Evolutionary conservation across 1,140 invertebrate species (phyloP), one percentile per base, ranked within the genome.

Genomic region (Halyomorpha halys): DNA sequence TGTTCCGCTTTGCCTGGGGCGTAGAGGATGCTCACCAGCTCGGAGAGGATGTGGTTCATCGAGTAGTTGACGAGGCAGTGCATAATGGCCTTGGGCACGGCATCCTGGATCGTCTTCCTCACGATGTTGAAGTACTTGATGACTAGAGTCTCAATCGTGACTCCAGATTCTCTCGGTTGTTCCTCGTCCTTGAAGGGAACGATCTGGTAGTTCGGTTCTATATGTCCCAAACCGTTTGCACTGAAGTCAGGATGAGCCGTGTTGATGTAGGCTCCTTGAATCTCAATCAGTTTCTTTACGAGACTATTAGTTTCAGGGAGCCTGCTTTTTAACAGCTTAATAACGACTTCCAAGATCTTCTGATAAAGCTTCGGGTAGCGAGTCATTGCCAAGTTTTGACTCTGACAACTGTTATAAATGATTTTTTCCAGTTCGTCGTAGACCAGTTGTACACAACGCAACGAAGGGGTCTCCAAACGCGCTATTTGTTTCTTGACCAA

Each of bases 381-480:
- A 3, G 84, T 72, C 78, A 89, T 83, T 72, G 18, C 49, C 4
- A 44, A 39, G 30, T n/a, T 75, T 6, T 81, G 76, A 68, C 82
- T 80, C 51, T 80, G 81, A 13, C 83, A 85, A 74, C 84, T 85
- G 71, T 85, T 82, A 67, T 84, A 82, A 60, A 88, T 83, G 59
- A 88, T 87, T 21, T 83, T 72, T 67, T 85, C 82, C 81, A 88
- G 80, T 73, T 89, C 86, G 69, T 89, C 85, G 70, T 88, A 83
- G 5, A 88, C 85, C 27, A 86, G 72, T 69, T 86, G 84, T 11
- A 87, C 82, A 74, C 86, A 88, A 39, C 81, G 71, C 44, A 87
- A 68, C 66, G 82, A 81, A 15, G 86, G 86, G 63, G 85, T 83
- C 71, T 85, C 82, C 23, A 89, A 72, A n/a, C 82, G 72, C n/a